phyloP scores from a whole-genome alignment of 2,113 vertebrate species.

The Paramisgurnus dabryanus region DNA sequence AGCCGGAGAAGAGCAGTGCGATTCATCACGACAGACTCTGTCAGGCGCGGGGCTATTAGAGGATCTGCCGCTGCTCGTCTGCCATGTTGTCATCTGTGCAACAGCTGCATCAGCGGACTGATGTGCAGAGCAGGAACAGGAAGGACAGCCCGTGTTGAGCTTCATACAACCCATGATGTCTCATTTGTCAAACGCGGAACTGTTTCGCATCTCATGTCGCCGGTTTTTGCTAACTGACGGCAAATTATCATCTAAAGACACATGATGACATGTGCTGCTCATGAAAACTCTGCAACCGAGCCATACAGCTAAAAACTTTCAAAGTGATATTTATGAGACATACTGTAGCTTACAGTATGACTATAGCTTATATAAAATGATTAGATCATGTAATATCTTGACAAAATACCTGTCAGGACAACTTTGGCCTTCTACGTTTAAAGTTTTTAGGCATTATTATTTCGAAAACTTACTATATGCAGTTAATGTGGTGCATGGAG shows the following conservation, averaged over 20 bases:
- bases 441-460: too few species aligned
- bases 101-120: conserved; percentile 49
- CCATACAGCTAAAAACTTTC: not conserved
- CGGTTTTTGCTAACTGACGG: conserved; percentile 19
- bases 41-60: conserved; percentile 73
- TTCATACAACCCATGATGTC: conserved; percentile 37
- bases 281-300: not conserved
- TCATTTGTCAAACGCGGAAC: conserved; percentile 45
- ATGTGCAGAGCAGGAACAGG: conserved; percentile 44
- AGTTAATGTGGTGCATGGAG: too few species aligned
- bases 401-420: too few species aligned
- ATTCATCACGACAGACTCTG: conserved; percentile 74
- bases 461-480: too few species aligned
- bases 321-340: not conserved
- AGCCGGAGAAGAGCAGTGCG: conserved; percentile 68
- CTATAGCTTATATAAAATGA: too few species aligned
- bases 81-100: conserved; percentile 54
- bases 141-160: conserved; percentile 29
- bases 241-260: conserved; percentile 22
- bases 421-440: too few species aligned
- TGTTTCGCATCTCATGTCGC: not conserved
- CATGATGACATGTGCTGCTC: conserved; percentile 3
- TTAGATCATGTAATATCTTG: too few species aligned
- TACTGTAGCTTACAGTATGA: too few species aligned
- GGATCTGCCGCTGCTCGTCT: conserved; percentile 31